Conservation (phyloP, 2,113 vertebrate genomes). For the Ictidomys tridecemlineatus region DNA sequence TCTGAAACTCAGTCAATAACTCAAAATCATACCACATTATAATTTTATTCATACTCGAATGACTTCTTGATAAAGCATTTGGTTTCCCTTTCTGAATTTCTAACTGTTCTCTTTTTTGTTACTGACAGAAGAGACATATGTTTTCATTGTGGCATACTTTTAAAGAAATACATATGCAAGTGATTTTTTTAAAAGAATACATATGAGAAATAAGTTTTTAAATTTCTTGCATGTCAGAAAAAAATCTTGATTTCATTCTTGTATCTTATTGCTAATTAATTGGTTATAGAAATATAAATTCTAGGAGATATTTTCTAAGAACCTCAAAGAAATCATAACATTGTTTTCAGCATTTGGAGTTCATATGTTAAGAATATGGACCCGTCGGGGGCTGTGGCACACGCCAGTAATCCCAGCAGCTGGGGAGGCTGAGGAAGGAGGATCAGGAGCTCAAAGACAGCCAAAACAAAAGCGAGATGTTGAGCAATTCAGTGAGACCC, state of each 20-base stretch:
- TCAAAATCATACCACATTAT: conserved; percentile 63
- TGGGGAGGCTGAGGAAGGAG: no score
- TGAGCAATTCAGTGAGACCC: no score
- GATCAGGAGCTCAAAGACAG: no score
- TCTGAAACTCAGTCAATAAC: conserved; percentile 54
- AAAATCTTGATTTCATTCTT: conserved; percentile 50
- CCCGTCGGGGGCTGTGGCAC: no score
- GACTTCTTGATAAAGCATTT: conserved; percentile 70
- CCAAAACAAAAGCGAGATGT: no score
- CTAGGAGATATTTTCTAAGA: conserved; percentile 1
- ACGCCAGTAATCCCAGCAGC: no score
- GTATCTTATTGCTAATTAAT: conserved; percentile 45
- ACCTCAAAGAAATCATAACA: conserved; percentile 1
- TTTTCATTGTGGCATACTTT: conserved; percentile 57
- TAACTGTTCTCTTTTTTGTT: conserved; percentile 38
- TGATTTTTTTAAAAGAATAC: background rate
- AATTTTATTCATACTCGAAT: conserved; percentile 69
- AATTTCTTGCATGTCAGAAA: conserved; percentile 58
- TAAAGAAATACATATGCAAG: conserved; percentile 50
- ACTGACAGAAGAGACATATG: conserved; percentile 55
- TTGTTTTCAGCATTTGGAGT: background rate
- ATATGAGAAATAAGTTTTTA: conserved; percentile 50
- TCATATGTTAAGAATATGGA: background rate
- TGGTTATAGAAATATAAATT: conserved; percentile 10
- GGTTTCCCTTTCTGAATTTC: conserved; percentile 53